A percentile compares a stretch with the other conserved stretches of the same genome.
phyloP scores from a whole-genome alignment of 53 echinoderm and acorn worm species.

The Stichopus horrens region DNA sequence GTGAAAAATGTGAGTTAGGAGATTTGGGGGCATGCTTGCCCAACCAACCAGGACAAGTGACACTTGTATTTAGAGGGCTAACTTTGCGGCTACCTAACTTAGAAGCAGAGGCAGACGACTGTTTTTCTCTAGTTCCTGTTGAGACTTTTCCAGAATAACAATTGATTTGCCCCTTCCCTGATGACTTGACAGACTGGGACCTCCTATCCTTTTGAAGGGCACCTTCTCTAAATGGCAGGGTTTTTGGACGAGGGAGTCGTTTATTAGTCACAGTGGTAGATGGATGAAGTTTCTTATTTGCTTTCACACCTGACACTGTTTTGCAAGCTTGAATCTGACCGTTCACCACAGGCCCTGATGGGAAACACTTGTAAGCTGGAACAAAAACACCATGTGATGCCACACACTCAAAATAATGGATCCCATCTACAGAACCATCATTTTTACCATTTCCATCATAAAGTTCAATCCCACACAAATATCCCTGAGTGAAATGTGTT shows the following conservation, averaged over 20 bases:
- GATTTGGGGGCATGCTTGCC: constrained; percentile 49
- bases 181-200: constrained; percentile 7
- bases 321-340: constrained; percentile 50
- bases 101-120: constrained; percentile 60
- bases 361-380: constrained; percentile 79
- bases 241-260: constrained; percentile 87
- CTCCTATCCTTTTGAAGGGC: constrained; percentile 35
- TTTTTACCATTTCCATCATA: constrained; percentile 85
- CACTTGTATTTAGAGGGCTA: constrained; percentile 78
- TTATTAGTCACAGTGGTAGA: constrained; percentile 55
- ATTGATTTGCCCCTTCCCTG: constrained; percentile 12
- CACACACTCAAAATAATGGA: constrained; percentile 91
- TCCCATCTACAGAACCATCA: constrained; percentile 93
- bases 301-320: constrained; percentile 40
- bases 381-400: constrained; percentile 85
- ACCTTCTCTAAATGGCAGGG: constrained; percentile 73
- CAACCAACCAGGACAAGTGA: constrained; percentile 87
- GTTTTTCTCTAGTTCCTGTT: neutral
- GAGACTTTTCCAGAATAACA: constrained; percentile 25
- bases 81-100: constrained; percentile 72
- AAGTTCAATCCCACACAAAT: constrained; percentile 83
- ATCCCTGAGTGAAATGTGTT: constrained; percentile 94
- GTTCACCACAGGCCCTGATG: constrained; percentile 65
- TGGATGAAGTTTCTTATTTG: constrained; percentile 43
- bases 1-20: constrained; percentile 29